phyloP scores from a whole-genome alignment of 2,888 invertebrate genomes.

The Limenitis camilla region DNA sequence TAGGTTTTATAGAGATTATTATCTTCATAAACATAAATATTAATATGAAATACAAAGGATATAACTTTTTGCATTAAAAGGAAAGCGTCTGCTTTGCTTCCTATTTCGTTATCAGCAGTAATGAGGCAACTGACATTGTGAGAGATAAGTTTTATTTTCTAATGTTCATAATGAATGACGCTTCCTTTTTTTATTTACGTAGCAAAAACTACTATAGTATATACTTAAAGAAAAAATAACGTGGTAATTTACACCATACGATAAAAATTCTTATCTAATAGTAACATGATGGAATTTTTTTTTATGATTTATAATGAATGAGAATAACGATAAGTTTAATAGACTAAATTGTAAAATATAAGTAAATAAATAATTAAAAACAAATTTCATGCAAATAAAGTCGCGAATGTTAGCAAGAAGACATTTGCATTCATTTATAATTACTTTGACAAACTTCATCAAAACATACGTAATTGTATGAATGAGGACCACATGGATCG shows the following conservation, averaged over 20 bases:
- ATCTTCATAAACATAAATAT: not conserved
- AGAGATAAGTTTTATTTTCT: not conserved
- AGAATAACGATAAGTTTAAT: no score
- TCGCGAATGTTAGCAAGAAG: not conserved
- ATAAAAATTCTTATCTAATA: no score
- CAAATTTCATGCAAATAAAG: no score
- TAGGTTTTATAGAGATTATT: no score
- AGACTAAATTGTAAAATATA: no score
- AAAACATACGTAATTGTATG: not conserved
- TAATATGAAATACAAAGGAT: not conserved
- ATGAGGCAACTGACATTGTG: not conserved
- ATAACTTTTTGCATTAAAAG: conserved; percentile 5
- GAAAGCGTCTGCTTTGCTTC: conserved; percentile 7
- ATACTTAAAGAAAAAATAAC: no score
- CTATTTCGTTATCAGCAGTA: not conserved
- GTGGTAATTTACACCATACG: no score
- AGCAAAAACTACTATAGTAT: no score
- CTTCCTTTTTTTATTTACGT: no score
- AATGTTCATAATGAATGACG: not conserved
- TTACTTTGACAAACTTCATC: not conserved
- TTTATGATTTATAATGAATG: no score
- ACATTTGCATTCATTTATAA: not conserved
- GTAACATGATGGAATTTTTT: no score
- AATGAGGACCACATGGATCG: conserved; percentile 46
- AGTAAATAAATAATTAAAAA: no score